These are phyloP conservation scores for Brachypterus glaber DNA, from an alignment of 2,888 invertebrate species.

Conservation along the genomic window DNA sequence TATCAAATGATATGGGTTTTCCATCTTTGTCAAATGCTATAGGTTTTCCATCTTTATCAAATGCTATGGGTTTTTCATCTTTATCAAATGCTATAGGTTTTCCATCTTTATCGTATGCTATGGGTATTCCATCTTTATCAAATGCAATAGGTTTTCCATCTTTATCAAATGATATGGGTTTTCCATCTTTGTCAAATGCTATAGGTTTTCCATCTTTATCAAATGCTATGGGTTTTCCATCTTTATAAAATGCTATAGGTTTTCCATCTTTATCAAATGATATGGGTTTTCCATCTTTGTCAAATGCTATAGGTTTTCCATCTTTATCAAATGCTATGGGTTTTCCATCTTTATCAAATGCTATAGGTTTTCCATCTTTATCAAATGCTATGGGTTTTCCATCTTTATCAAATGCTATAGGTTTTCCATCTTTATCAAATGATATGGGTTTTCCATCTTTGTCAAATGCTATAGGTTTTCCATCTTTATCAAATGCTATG, in stretches of 20 bases:
- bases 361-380: background rate
- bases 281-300: background rate
- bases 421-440: background rate
- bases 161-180: background rate
- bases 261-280: background rate
- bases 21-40: background rate
- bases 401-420: background rate
- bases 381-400: background rate
- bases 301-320: background rate
- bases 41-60: background rate
- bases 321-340: background rate
- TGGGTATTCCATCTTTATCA: no score
- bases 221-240: background rate
- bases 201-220: background rate
- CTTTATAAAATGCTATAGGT: background rate
- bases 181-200: background rate
- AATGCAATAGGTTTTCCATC: no score
- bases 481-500: background rate
- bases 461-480: background rate
- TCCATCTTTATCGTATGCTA: no score
- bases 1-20: background rate
- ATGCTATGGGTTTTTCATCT: background rate
- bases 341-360: background rate
- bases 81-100: background rate
- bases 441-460: background rate